phyloP scores from a whole-genome alignment of 2,797 vertebrate genomes.

The Microhierax caerulescens region DNA sequence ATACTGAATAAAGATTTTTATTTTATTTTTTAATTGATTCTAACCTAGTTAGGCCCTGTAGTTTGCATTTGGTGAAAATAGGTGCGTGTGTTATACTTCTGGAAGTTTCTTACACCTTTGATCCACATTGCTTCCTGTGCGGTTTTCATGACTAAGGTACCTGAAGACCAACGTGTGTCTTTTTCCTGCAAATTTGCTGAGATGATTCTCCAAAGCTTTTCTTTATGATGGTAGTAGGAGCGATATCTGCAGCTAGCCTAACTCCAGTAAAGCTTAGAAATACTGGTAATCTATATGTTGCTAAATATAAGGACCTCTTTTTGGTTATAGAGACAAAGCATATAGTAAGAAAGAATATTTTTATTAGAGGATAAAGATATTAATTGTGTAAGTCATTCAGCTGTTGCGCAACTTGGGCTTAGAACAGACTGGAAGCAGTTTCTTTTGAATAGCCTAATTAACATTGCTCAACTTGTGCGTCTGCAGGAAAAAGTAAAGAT shows the following conservation, averaged over 20 bases:
- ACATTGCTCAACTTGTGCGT: not conserved
- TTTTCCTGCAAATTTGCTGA: not conserved
- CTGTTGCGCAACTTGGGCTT: not conserved
- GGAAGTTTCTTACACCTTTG: not conserved
- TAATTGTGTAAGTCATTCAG: not conserved
- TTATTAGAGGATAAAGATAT: not conserved
- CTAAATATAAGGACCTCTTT: not conserved
- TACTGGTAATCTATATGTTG: not conserved
- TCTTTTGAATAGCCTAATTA: not conserved
- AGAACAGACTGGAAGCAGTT: not conserved
- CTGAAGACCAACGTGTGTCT: not conserved
- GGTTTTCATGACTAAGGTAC: not conserved
- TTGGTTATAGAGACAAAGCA: not conserved
- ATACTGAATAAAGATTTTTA: not conserved
- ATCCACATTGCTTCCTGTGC: not conserved
- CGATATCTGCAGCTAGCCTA: not conserved
- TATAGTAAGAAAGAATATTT: not conserved
- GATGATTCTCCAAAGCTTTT: not conserved
- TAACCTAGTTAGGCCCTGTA: not conserved
- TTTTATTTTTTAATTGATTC: not conserved
- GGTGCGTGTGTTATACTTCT: rapidly evolving
- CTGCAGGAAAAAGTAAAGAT: not conserved
- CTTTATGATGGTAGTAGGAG: not conserved
- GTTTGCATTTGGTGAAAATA: not conserved
- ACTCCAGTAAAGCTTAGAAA: not conserved